phyloP scores from a whole-genome alignment of 1,140 invertebrate genomes.

The Papilio polytes region DNA sequence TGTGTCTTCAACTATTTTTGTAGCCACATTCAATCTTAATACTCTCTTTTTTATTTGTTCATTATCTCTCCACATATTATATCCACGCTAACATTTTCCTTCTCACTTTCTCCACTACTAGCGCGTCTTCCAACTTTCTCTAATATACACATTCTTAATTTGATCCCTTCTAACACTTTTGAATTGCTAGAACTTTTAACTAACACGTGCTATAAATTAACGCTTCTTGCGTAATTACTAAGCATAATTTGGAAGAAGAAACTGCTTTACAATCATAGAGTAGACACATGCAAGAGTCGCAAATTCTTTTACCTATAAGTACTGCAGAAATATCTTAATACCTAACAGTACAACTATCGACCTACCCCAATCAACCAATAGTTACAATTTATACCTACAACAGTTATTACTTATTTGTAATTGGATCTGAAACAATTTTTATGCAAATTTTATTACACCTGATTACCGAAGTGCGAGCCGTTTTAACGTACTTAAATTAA shows the following conservation, averaged over 20 bases:
- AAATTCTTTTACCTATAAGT: not conserved
- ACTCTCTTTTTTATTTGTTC: too few species aligned
- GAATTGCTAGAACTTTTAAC: not conserved
- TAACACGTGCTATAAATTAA: not conserved
- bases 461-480: not conserved
- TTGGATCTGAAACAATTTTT: not conserved
- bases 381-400: not conserved
- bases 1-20: too few species aligned
- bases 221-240: not conserved
- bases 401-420: not conserved
- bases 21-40: too few species aligned
- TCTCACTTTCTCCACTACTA: too few species aligned
- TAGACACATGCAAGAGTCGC: too few species aligned
- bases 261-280: not conserved
- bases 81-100: too few species aligned
- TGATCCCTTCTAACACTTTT: too few species aligned
- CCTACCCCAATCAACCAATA: not conserved
- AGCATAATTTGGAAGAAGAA: not conserved
- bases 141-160: too few species aligned
- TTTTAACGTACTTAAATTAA: slow-evolving; percentile 7
- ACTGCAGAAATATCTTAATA: not conserved
- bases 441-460: slow-evolving; percentile 9
- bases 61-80: too few species aligned
- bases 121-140: too few species aligned
- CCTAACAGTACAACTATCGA: not conserved